phyloP scores from a whole-genome alignment of 2,888 invertebrate species.

The Ormyrus rosae region DNA sequence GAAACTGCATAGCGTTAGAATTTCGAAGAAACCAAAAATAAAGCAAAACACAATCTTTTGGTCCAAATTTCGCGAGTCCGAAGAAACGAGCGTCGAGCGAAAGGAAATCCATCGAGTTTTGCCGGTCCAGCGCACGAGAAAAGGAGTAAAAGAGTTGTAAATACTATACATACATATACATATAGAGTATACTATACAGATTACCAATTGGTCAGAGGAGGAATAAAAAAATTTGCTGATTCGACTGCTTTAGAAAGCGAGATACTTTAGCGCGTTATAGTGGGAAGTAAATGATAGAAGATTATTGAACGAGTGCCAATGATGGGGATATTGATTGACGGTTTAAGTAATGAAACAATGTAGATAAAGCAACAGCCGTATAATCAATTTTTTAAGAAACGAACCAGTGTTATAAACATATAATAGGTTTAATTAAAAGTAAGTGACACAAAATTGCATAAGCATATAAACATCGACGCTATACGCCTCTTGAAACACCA shows the following conservation, averaged over 20 bases:
- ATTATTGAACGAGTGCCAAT: constrained; percentile 49
- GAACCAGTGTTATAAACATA: constrained; percentile 17
- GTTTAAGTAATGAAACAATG: constrained; percentile 15
- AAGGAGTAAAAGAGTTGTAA: constrained; percentile 32
- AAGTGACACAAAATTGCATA: not conserved
- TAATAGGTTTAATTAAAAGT: constrained; percentile 27
- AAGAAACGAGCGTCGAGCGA: not conserved
- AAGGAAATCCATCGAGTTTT: constrained; percentile 33
- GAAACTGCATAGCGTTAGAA: not conserved
- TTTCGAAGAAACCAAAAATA: not conserved
- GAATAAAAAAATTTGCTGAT: constrained; percentile 1
- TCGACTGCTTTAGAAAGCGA: constrained; percentile 21
- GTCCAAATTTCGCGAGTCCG: constrained; percentile 12
- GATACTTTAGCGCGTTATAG: constrained; percentile 38
- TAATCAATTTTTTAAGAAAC: constrained; percentile 27
- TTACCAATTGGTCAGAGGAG: not conserved
- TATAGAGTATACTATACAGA: constrained; percentile 6
- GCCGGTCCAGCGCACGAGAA: constrained; percentile 29
- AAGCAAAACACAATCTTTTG: constrained; percentile 12
- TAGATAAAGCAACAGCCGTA: constrained; percentile 23
- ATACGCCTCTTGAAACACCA: constrained; percentile 5
- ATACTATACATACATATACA: constrained; percentile 48
- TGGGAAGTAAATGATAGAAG: constrained; percentile 8
- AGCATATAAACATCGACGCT: constrained; percentile 4
- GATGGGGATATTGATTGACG: constrained; percentile 12